Percentiles rank a stretch among this genome's conserved stretches.
phyloP scores from a whole-genome alignment of 2,113 vertebrate genomes.

The Stigmatopora argus region DNA sequence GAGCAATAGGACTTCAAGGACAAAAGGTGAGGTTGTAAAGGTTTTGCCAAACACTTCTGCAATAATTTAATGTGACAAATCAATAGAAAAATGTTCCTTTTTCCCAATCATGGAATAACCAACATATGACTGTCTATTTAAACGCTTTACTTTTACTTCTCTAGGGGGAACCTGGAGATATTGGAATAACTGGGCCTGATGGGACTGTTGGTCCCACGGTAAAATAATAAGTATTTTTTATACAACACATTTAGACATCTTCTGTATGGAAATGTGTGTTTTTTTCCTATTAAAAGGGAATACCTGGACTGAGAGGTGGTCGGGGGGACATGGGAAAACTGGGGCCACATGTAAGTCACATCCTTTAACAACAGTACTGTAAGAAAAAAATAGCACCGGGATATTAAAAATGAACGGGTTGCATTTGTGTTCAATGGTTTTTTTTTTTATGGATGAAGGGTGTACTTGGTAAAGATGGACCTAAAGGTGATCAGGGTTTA shows the following conservation, averaged over 20 bases:
- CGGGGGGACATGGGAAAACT: conserved; percentile 73
- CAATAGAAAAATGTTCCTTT: too few species aligned
- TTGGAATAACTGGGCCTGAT: conserved; percentile 43
- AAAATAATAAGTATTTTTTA: conserved; percentile 5
- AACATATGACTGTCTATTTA: neutral
- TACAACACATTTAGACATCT: neutral
- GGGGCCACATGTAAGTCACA: conserved; percentile 65
- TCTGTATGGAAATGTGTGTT: neutral
- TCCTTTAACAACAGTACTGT: neutral
- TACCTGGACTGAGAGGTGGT: conserved; percentile 61
- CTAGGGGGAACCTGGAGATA: conserved; percentile 54
- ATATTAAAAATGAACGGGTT: neutral
- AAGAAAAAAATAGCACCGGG: neutral
- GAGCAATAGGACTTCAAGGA: conserved; percentile 69
- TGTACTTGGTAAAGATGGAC: conserved; percentile 55
- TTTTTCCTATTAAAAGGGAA: conserved; percentile 61
- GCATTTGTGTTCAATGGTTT: neutral
- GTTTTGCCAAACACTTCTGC: too few species aligned
- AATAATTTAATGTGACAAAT: too few species aligned
- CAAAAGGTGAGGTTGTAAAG: conserved; percentile 66
- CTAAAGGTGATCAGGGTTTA: conserved; percentile 56
- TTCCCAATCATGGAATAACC: neutral
- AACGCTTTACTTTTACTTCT: neutral
- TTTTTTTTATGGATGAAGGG: conserved; percentile 54
- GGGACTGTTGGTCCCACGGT: conserved; percentile 60